These are phyloP conservation scores for Zoanthus sansibaricus DNA, from an alignment of 92 coral and sea anemone species.

Conservation along the genomic window DNA sequence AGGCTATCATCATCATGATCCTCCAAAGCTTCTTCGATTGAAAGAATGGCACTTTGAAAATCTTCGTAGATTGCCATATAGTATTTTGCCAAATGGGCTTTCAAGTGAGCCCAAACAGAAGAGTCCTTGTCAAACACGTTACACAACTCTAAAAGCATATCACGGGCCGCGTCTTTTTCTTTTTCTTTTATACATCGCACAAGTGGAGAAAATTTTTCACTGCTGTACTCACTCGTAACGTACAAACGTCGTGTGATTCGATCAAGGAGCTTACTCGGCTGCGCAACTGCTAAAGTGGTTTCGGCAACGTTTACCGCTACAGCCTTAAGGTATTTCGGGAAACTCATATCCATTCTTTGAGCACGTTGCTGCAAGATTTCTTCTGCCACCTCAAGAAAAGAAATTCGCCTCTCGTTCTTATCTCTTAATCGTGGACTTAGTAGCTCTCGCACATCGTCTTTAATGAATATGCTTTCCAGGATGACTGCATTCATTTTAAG, in stretches of 20 bases:
- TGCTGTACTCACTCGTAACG: constrained; percentile 83
- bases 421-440: constrained; percentile 70
- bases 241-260: constrained; percentile 80
- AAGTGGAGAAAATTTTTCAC: constrained; percentile 83
- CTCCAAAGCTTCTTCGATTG: constrained; percentile 68
- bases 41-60: constrained; percentile 60
- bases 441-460: constrained; percentile 73
- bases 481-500: constrained; percentile 55
- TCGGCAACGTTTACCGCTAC: constrained; percentile 80
- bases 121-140: constrained; percentile 68
- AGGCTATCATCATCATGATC: constrained; percentile 72
- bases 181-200: constrained; percentile 68
- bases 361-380: constrained; percentile 74
- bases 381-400: constrained; percentile 87
- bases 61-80: constrained; percentile 59
- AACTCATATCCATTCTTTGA: not conserved
- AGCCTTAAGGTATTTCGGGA: constrained; percentile 55
- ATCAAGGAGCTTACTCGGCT: constrained; percentile 72
- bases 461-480: constrained; percentile 68
- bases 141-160: constrained; percentile 69
- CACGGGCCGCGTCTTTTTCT: constrained; percentile 66
- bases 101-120: constrained; percentile 77
- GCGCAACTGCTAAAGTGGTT: constrained; percentile 60
- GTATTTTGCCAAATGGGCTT: constrained; percentile 86
- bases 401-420: constrained; percentile 69